Conservation (phyloP, 2,113 vertebrate genomes). For the Leucosticte australis region DNA sequence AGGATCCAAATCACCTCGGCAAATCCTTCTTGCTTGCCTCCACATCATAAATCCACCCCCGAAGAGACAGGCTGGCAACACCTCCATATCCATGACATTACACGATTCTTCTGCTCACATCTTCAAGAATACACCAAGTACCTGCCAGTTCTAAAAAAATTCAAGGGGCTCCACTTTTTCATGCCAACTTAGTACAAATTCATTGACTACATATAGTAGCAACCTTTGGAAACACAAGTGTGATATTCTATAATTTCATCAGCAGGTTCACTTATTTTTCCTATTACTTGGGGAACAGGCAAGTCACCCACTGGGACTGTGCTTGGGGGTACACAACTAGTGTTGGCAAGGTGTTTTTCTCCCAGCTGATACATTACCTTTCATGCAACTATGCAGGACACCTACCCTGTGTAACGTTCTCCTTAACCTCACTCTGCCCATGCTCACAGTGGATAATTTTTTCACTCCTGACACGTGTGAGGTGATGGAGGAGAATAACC, state of each 20-base stretch:
- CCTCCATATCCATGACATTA: not conserved
- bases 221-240: not conserved
- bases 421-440: not conserved
- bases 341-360: not conserved
- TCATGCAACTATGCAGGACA: not conserved
- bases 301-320: not conserved
- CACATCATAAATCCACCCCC: not conserved
- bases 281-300: not conserved
- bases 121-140: not conserved
- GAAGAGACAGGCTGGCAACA: not conserved
- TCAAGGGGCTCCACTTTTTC: not conserved
- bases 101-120: not conserved
- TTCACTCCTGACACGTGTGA: accelerated
- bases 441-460: not conserved
- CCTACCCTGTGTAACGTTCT: accelerated
- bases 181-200: accelerated
- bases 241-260: not conserved
- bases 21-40: not conserved
- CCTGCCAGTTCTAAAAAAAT: not conserved
- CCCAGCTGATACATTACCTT: accelerated
- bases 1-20: not conserved
- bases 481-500: not conserved
- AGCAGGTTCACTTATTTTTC: not conserved
- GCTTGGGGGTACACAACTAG: not conserved
- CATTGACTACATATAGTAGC: not conserved